Base-by-base conservation (phyloP, 2,797 vertebrate genomes). In the Menidia menidia region DNA sequence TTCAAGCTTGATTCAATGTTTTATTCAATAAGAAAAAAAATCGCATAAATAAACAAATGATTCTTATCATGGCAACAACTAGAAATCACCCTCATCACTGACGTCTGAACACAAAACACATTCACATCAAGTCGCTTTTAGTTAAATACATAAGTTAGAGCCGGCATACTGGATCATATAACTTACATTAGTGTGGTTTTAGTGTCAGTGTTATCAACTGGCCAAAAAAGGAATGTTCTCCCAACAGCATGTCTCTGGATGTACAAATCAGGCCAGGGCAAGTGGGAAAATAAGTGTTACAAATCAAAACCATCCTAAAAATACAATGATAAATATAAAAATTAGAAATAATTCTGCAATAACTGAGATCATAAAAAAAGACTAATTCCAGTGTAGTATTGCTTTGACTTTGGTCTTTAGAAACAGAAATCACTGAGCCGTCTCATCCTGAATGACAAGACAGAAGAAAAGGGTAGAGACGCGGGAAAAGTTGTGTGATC, bases 251-350 rank as follows among this genome's bases (percentile, higher is more conserved):
- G n/a, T 53, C 61, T 42, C 10, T 30, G 32, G 30, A 10, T 18
- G 69, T 79, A 84, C 71, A 87, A 69, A 69, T 80, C 51, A 30
- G 18, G 57, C 12, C 11, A 44, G 64, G 55, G 76, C 44, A 60
- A 67, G 78, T 88, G 85, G 25, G 65, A 89, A 89, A 83, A 85
- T 11, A 73, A 73, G 77, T 65, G 18, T 73, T 68, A 75, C 43
- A 87, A 82, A 84, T 77, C 5, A 86, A 80, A 89, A 61, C 41
- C 64, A 55, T 15, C 52, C 35, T 71, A 72, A 67, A 82, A 80
- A 66, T 65, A 78, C 51, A 77, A 80, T 53, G 30, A 88, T 83
- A 89, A 89, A 92, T 93, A 92, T 83, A 89, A 93, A 93, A 88
- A 92, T 88, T 86, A 87, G 86, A 81, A 86, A 71, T 19, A 33